These are phyloP conservation scores for Zosterops japonicus DNA, from an alignment of 2,113 vertebrate species.

Conservation along the genomic window DNA sequence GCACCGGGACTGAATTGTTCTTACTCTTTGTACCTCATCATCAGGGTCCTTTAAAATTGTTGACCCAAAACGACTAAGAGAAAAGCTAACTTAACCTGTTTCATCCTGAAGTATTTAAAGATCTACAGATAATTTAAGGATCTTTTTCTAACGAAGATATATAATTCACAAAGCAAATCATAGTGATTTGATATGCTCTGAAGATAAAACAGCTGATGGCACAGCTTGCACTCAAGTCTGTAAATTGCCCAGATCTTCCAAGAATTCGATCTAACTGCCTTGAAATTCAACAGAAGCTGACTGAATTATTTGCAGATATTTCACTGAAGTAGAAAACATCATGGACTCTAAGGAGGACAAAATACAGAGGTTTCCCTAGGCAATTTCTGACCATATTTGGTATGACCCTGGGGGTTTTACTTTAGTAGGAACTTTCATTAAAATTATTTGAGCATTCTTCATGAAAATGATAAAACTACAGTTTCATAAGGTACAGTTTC, in stretches of 20 bases:
- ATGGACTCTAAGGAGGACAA: background rate
- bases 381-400: background rate
- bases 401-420: background rate
- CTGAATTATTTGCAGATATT: background rate
- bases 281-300: background rate
- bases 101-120: background rate
- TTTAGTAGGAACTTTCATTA: background rate
- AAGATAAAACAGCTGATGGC: background rate
- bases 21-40: background rate
- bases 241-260: background rate
- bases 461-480: background rate
- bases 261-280: background rate
- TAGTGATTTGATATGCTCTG: background rate
- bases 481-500: background rate
- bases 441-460: background rate
- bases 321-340: background rate
- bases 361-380: background rate
- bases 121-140: background rate
- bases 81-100: background rate
- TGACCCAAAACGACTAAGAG: background rate
- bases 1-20: background rate
- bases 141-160: background rate
- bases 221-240: background rate
- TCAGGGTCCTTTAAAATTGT: background rate
- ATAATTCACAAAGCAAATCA: background rate